phyloP scores from a whole-genome alignment of 1,140 invertebrate species.

The Pectinophora gossypiella region DNA sequence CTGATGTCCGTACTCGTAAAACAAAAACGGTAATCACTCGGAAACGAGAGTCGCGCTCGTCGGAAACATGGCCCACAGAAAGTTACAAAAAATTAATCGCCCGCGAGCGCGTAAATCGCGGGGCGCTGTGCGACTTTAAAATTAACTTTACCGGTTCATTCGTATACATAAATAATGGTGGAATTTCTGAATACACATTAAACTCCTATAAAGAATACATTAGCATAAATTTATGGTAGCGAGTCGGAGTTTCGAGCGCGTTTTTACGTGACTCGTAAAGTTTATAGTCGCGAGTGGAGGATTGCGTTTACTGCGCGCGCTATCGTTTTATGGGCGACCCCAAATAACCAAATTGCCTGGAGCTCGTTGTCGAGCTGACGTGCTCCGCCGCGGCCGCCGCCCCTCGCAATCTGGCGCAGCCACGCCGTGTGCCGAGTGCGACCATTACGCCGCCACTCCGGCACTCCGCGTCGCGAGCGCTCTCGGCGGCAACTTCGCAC shows the following conservation, averaged over 20 bases:
- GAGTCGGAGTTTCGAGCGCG: conserved; percentile 68
- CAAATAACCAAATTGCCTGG: conserved; percentile 69
- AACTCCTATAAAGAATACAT: conserved; percentile 75
- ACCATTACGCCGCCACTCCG: conserved; percentile 18
- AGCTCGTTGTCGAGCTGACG: conserved; percentile 43
- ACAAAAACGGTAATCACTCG: conserved; percentile 39
- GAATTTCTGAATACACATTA: conserved; percentile 75
- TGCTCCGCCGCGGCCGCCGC: conserved; percentile 19
- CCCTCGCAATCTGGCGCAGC: conserved; percentile 11
- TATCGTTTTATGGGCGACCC: conserved; percentile 70
- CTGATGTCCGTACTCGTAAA: conserved; percentile 24
- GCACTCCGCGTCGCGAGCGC: conserved; percentile 10
- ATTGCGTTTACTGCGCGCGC: conserved; percentile 72
- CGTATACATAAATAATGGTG: conserved; percentile 73
- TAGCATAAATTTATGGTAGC: conserved; percentile 74
- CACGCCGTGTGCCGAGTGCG: neutral
- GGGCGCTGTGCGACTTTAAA: conserved; percentile 65
- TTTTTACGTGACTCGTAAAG: conserved; percentile 75
- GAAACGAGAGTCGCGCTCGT: conserved; percentile 38
- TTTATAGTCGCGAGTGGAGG: conserved; percentile 72
- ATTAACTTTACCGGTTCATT: conserved; percentile 72
- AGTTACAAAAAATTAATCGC: conserved; percentile 56
- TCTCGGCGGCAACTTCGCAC: conserved; percentile 13
- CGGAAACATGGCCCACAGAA: conserved; percentile 38
- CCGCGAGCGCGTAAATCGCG: conserved; percentile 47